These are phyloP conservation scores for Salpingus planirostris DNA, from an alignment of 2,888 invertebrate genomes.

Conservation along the genomic window DNA sequence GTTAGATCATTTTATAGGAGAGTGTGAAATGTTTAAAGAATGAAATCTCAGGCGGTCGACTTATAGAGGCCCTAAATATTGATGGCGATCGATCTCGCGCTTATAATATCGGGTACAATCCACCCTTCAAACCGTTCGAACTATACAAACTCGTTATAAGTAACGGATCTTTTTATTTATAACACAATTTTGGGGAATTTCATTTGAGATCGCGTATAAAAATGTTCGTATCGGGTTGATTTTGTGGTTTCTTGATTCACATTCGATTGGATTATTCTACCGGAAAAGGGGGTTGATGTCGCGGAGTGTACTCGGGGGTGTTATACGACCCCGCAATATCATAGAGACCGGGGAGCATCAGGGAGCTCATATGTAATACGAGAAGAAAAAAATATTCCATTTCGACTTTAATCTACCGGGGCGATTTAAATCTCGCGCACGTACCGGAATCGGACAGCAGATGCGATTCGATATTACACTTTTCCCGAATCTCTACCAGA, in stretches of 20 bases:
- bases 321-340: slow-evolving; percentile 27
- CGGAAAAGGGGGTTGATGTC: too few species aligned
- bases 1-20: slow-evolving; percentile 18
- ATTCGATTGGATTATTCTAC: too few species aligned
- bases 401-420: slow-evolving; percentile 33
- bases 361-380: slow-evolving; percentile 29
- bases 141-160: slow-evolving; percentile 3
- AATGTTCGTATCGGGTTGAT: too few species aligned
- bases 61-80: slow-evolving; percentile 29
- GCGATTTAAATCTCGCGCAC: slow-evolving; percentile 36
- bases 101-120: slow-evolving; percentile 15
- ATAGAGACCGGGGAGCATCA: too few species aligned
- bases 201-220: too few species aligned
- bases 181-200: too few species aligned
- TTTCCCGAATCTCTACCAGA: slow-evolving; percentile 12
- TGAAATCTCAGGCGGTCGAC: slow-evolving; percentile 29
- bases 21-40: slow-evolving; percentile 28
- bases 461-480: slow-evolving; percentile 34
- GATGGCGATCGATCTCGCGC: slow-evolving; percentile 22
- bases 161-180: slow-evolving; percentile 1
- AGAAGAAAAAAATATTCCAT: slow-evolving; percentile 33
- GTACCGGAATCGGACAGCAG: slow-evolving; percentile 35
- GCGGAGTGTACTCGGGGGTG: slow-evolving; percentile 20
- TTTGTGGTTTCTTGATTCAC: too few species aligned
- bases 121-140: slow-evolving; percentile 6